phyloP scores from a whole-genome alignment of 2,888 invertebrate genomes.

The Heteromyza rotundicornis region DNA sequence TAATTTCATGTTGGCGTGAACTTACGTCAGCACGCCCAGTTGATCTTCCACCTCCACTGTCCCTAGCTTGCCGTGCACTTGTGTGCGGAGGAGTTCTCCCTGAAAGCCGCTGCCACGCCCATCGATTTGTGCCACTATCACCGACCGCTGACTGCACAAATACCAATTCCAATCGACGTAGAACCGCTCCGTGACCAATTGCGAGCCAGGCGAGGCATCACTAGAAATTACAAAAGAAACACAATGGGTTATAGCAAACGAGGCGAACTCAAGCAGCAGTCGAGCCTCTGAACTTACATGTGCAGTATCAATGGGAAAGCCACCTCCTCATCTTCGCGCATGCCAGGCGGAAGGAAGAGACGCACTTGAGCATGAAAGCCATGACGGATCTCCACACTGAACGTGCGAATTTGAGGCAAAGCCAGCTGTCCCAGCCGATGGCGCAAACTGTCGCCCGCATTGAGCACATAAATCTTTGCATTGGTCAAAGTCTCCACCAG shows the following conservation, averaged over 20 bases:
- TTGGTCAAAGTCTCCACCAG: constrained; percentile 70
- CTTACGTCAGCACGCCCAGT: constrained; percentile 71
- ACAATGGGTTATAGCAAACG: not conserved
- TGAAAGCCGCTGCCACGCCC: constrained; percentile 86
- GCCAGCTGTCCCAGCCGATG: constrained; percentile 72
- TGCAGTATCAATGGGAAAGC: constrained; percentile 81
- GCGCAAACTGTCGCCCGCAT: constrained; percentile 72
- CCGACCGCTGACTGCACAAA: constrained; percentile 79
- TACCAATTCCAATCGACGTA: constrained; percentile 84
- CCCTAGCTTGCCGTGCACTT: constrained; percentile 76
- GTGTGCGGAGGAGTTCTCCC: constrained; percentile 76
- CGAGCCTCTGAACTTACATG: constrained; percentile 70
- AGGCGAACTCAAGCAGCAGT: not conserved
- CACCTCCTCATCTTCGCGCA: constrained; percentile 82
- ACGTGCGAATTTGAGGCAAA: constrained; percentile 76
- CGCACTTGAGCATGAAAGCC: constrained; percentile 78
- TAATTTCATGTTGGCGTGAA: constrained; percentile 26
- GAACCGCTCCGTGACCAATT: constrained; percentile 83
- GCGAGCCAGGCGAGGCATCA: constrained; percentile 82
- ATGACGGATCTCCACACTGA: constrained; percentile 70
- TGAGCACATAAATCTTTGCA: constrained; percentile 69
- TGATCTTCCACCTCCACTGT: constrained; percentile 81
- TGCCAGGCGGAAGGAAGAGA: constrained; percentile 80
- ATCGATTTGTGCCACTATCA: constrained; percentile 88
- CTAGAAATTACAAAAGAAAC: constrained; percentile 60